Evolutionary conservation across 2,888 invertebrate genomes (phyloP).

Genomic region (Hyposoter didymator): DNA sequence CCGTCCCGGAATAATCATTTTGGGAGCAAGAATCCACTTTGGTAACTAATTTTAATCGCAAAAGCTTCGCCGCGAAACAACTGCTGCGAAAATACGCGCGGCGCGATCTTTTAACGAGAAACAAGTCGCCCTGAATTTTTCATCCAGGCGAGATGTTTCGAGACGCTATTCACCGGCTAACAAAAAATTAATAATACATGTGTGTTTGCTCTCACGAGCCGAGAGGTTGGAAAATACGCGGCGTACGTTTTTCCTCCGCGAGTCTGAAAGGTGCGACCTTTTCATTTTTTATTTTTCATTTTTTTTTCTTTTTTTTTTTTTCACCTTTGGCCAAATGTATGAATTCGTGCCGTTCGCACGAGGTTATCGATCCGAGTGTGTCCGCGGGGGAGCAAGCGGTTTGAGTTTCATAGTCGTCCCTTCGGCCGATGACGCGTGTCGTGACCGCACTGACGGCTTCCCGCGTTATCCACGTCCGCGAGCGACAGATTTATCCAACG

Average conservation of each 20-base stretch:
- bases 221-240: background rate
- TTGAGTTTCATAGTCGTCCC: background rate
- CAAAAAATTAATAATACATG: conserved; percentile 10
- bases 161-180: background rate
- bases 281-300: background rate
- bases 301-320: background rate
- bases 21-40: conserved; percentile 3
- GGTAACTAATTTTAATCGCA: conserved; percentile 16
- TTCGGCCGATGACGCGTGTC: conserved; percentile 3
- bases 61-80: background rate
- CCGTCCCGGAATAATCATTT: background rate
- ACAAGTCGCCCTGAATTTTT: background rate
- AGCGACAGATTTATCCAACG: background rate
- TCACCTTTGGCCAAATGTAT: background rate
- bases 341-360: background rate
- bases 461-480: background rate
- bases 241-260: background rate
- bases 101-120: background rate
- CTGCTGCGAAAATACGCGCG: background rate
- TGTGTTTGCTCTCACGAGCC: background rate
- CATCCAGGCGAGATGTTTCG: background rate
- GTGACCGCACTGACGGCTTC: background rate
- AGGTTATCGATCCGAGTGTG: conserved; percentile 9
- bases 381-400: background rate
- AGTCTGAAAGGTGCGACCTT: background rate